phyloP scores from a whole-genome alignment of 2,113 vertebrate species.

The Ranitomeya imitator region DNA sequence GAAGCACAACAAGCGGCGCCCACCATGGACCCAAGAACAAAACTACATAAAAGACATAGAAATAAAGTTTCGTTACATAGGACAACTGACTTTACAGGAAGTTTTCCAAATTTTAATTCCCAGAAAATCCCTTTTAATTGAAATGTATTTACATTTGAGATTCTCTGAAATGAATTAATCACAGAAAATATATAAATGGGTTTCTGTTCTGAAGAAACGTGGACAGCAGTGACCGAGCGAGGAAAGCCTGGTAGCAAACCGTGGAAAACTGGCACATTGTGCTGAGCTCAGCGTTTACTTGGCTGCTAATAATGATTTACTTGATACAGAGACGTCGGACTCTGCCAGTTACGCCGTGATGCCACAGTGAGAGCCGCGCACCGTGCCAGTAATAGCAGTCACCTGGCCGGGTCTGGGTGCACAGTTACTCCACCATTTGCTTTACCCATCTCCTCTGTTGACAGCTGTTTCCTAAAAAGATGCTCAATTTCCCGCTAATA shows the following conservation, averaged over 20 bases:
- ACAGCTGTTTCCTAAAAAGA: slow-evolving; percentile 31
- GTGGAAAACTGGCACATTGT: slow-evolving; percentile 1
- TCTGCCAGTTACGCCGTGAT: slow-evolving; percentile 3
- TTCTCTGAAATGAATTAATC: neutral
- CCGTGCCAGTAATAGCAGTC: neutral
- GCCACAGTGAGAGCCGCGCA: neutral
- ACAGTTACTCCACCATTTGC: slow-evolving; percentile 63
- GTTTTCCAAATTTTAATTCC: too few species aligned
- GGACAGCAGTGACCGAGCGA: neutral
- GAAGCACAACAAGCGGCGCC: too few species aligned
- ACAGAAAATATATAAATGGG: neutral
- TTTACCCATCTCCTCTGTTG: slow-evolving; percentile 60
- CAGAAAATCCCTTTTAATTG: too few species aligned
- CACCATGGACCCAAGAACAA: too few species aligned
- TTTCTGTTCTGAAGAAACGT: neutral
- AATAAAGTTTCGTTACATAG: too few species aligned
- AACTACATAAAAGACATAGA: too few species aligned
- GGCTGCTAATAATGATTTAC: slow-evolving; percentile 11
- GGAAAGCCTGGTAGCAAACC: too few species aligned
- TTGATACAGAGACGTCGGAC: neutral
- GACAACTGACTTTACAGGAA: too few species aligned
- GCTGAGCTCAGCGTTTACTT: slow-evolving; percentile 6
- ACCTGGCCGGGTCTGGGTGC: neutral
- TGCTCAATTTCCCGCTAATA: neutral
- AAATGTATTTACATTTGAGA: neutral